Evolutionary conservation across 1,140 invertebrate species (phyloP), one percentile per base, ranked within the genome.

Genomic region (Drosophila fuyamai): DNA sequence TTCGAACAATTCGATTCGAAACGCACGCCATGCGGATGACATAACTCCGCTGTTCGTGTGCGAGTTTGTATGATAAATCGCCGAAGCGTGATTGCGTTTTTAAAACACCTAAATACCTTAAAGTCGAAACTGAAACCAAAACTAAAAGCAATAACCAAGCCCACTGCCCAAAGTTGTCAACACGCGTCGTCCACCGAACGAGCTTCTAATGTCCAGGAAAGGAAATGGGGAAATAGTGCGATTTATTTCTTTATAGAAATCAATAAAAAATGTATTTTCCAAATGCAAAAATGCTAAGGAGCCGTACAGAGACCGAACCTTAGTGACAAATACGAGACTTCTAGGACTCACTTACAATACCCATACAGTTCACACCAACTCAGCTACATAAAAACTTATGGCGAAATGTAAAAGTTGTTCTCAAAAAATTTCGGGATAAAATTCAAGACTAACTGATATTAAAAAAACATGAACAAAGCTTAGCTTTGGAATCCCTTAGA

Each of bases 61-160:
- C 41, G 61, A 12, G 38, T 66, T 29, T 60, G 36, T 44, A 63
- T 81, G 54, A 86, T 85, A 72, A 72, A 86, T 79, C 68, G 70
- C 32, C 61, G 84, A 65, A 70, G 79, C 83, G 84, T 88, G 83
- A 88, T 89, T 83, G 76, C 61, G 59, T 82, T 86, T 61, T 36
- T 63, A 76, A 86, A 79, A 72, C 13, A 23, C 6, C 29, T 36
- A 60, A 62, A 55, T 23, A 38, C 13, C 47, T 46, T 38, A 55
- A 47, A 41, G 35, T 13, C 57, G n/a, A 36, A 61, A n/a, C 27
- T 46, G 41, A 13, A 14, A 35, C 23, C 35, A 38, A 36, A 61
- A 16, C 50, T 32, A 43, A 29, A 63, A 0, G 61, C 59, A 61
- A 46, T 29, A 29, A 3, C 36, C 58, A 29, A 44, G n/a, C 23